A percentile compares a stretch with the other conserved stretches of the same genome.
Evolutionary conservation across 2,113 vertebrate species (phyloP).

Genomic region (Urocolius indicus): DNA sequence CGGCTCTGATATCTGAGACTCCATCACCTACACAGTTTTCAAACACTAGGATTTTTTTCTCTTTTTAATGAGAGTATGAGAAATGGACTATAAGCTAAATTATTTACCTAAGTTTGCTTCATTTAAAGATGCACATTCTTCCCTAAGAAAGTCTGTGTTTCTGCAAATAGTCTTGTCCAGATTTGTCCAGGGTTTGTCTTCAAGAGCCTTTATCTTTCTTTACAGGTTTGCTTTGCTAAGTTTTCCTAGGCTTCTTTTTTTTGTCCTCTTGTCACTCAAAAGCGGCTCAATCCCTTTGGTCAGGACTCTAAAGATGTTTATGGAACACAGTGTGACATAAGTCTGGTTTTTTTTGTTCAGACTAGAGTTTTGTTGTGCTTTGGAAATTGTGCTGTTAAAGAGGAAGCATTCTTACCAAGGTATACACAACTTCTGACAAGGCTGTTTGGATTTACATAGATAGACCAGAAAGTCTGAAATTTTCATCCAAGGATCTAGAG

Average conservation of each 20-base stretch:
- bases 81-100: not conserved
- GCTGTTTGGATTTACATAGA: not conserved
- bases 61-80: accelerated
- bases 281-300: not conserved
- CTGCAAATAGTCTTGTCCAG: not conserved
- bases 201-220: not conserved
- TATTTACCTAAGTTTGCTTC: not conserved
- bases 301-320: not conserved
- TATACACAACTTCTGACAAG: not conserved
- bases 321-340: accelerated
- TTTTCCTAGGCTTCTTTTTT: not conserved
- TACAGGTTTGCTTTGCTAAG: not conserved
- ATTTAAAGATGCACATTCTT: not conserved
- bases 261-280: not conserved
- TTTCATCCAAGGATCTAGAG: not conserved
- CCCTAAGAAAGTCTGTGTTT: accelerated
- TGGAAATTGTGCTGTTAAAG: not conserved
- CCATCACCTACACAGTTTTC: not conserved
- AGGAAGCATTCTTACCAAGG: not conserved
- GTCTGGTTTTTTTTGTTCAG: not conserved
- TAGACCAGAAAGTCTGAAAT: not conserved
- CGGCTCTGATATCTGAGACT: not conserved
- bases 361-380: not conserved
- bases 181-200: not conserved
- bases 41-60: not conserved